These are phyloP conservation scores for Macrotis lagotis DNA, from an alignment of 2,113 vertebrate species.

Conservation along the genomic window DNA sequence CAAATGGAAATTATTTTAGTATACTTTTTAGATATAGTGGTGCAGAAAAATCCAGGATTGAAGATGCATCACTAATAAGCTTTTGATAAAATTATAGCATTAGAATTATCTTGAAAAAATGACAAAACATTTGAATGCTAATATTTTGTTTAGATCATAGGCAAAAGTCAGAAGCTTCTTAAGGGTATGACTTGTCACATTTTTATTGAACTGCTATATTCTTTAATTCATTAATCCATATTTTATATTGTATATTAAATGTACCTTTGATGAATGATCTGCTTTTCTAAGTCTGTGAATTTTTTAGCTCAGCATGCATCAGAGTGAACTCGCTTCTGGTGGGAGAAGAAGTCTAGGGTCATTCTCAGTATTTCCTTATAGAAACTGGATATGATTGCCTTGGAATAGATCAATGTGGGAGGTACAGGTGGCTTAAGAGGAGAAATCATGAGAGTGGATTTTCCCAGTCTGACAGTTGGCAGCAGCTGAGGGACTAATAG, in stretches of 20 bases:
- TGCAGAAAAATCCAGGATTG: background rate
- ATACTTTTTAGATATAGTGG: constrained; percentile 22
- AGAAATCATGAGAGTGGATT: background rate
- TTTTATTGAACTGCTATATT: background rate
- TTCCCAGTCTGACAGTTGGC: background rate
- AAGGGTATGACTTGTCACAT: background rate
- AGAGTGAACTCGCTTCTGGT: background rate
- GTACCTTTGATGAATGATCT: background rate
- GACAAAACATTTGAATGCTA: constrained; percentile 16
- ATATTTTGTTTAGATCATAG: constrained; percentile 18
- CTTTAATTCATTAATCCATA: background rate
- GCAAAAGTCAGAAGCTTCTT: background rate
- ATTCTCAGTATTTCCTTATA: background rate
- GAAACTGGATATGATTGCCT: background rate
- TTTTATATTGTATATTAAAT: background rate
- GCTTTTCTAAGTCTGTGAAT: background rate
- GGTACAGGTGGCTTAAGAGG: background rate
- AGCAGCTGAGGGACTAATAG: background rate
- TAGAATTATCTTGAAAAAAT: constrained; percentile 34
- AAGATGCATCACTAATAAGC: constrained; percentile 7
- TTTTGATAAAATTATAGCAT: constrained; percentile 2
- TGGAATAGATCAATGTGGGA: background rate
- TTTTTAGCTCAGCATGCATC: background rate
- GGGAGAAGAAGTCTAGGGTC: background rate
- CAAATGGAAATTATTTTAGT: constrained; percentile 17